Conservation (phyloP, 1,140 invertebrate species). For the Pogonomyrmex barbatus region DNA sequence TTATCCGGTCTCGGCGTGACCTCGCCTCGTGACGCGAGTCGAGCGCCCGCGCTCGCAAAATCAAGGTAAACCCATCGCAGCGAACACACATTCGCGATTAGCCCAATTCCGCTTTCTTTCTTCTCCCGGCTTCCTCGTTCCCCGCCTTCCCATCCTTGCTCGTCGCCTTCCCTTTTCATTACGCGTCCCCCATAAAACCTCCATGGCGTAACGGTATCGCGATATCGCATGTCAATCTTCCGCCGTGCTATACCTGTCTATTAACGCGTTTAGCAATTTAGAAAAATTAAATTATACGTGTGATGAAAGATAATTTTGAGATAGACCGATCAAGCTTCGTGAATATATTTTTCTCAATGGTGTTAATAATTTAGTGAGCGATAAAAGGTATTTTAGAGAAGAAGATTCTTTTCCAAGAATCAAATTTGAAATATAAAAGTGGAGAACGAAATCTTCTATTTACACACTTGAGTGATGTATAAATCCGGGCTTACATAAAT, state of each 20-base stretch:
- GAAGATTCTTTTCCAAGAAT: background rate
- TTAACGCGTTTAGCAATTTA: background rate
- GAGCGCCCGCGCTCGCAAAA: slow-evolving; percentile 59
- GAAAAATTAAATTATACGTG: background rate
- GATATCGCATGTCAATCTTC: background rate
- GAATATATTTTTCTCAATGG: background rate
- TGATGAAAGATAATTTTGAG: background rate
- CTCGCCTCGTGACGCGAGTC: slow-evolving; percentile 69
- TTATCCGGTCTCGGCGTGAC: slow-evolving; percentile 73
- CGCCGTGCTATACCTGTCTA: background rate
- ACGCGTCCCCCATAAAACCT: slow-evolving; percentile 8
- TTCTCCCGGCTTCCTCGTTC: background rate
- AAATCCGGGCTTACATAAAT: too few relatives aligned
- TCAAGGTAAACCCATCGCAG: slow-evolving; percentile 73
- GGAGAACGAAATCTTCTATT: background rate
- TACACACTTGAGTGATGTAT: background rate
- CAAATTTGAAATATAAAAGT: background rate
- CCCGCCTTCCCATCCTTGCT: background rate
- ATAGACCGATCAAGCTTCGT: background rate
- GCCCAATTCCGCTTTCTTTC: slow-evolving; percentile 61
- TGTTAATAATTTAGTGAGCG: background rate
- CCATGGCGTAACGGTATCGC: background rate
- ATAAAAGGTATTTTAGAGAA: background rate
- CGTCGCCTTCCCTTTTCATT: slow-evolving; percentile 11
- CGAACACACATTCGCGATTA: slow-evolving; percentile 63